These are phyloP conservation scores for Gulo gulo DNA, from an alignment of 2,113 vertebrate genomes.

Conservation along the genomic window DNA sequence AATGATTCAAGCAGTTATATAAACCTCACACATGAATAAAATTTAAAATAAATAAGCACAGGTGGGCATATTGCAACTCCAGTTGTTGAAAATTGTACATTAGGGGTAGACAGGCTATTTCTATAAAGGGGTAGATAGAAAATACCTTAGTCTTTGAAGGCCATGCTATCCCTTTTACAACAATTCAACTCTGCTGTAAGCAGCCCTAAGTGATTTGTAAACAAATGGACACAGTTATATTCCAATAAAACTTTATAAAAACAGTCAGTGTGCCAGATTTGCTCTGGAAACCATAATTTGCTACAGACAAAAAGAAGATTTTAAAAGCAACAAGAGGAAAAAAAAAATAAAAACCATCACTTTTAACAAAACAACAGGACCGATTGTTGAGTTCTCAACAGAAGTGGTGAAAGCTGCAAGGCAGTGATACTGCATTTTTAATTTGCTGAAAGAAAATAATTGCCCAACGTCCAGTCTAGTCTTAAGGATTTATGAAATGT, in stretches of 20 bases:
- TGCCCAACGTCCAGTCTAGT: not conserved
- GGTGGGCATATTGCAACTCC: not conserved
- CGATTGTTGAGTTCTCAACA: constrained; percentile 3
- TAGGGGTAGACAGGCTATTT: not conserved
- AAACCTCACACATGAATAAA: not conserved
- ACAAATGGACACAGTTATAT: not conserved
- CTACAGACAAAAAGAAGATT: not conserved
- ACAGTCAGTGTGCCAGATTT: not conserved
- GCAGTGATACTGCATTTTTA: not conserved
- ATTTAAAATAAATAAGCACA: not conserved
- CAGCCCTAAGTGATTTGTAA: not conserved
- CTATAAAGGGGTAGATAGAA: not conserved
- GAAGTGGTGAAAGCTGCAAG: not conserved
- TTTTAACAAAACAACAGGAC: not conserved
- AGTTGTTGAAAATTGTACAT: not conserved
- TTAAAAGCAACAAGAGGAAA: not conserved
- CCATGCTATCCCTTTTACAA: not conserved
- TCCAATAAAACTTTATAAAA: not conserved
- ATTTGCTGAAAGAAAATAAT: constrained; percentile 25
- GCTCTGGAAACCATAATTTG: not conserved
- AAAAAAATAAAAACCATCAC: not conserved
- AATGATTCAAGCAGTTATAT: not conserved
- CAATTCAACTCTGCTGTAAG: not conserved
- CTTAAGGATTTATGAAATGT: not conserved
- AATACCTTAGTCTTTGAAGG: not conserved